Conservation (phyloP, 2,888 invertebrate genomes). For the Caenorhabditis macrosperma region DNA sequence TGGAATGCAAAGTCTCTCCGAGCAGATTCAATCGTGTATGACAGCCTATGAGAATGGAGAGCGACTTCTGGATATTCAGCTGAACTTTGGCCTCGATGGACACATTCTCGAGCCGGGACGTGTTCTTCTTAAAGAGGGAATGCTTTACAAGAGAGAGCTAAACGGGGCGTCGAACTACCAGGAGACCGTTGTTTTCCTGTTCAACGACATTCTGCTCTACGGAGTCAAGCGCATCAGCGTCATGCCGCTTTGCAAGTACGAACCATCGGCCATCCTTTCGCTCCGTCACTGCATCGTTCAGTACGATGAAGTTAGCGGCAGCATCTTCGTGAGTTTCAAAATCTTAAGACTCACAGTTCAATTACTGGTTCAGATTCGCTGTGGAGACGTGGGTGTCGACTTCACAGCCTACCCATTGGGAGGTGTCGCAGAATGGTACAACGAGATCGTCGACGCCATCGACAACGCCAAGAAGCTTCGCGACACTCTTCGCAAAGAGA, state of each 20-base stretch:
- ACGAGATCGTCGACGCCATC: conserved; percentile 53
- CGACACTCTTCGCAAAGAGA: conserved; percentile 64
- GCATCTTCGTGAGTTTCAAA: conserved; percentile 48
- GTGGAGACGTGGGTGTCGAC: conserved; percentile 46
- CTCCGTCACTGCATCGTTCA: conserved; percentile 53
- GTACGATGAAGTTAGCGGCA: conserved; percentile 55
- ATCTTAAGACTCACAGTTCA: not conserved
- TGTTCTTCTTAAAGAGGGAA: conserved; percentile 59
- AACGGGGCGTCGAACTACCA: conserved; percentile 54
- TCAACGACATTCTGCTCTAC: conserved; percentile 65
- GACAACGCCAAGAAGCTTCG: conserved; percentile 57
- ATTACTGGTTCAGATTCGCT: conserved; percentile 50
- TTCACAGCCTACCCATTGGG: conserved; percentile 46
- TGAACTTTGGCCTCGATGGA: conserved; percentile 40
- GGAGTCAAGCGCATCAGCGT: conserved; percentile 60
- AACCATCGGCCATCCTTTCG: conserved; percentile 56
- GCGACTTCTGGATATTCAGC: conserved; percentile 56
- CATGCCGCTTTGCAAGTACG: conserved; percentile 43
- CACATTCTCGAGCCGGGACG: conserved; percentile 64
- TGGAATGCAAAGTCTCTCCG: conserved; percentile 58
- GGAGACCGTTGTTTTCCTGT: conserved; percentile 61
- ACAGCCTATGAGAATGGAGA: conserved; percentile 62
- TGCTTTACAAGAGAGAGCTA: conserved; percentile 61
- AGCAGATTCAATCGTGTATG: conserved; percentile 63
- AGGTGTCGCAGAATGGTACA: conserved; percentile 39